Conservation (phyloP, 1,140 invertebrate genomes). For the Doryteuthis pealeii region DNA sequence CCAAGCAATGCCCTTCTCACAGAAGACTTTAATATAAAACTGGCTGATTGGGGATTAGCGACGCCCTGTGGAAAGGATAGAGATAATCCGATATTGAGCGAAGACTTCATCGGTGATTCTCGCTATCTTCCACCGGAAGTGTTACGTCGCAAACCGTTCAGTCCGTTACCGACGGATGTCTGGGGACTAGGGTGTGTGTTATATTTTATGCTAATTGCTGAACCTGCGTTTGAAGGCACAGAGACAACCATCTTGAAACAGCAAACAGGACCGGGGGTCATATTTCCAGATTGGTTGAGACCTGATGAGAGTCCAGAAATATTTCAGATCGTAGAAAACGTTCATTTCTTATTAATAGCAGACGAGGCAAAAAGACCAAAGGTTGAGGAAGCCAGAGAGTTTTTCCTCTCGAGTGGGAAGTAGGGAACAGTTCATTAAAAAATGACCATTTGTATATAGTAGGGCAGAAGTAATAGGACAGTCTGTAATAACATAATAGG, state of each 20-base stretch:
- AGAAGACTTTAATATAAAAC: constrained; percentile 23
- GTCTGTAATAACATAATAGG: no score
- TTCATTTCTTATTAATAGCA: no score
- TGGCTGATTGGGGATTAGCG: constrained; percentile 41
- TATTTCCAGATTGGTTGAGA: neutral
- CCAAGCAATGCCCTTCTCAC: constrained; percentile 39
- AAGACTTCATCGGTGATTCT: constrained; percentile 35
- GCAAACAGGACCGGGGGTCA: neutral
- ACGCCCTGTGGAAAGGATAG: constrained; percentile 23
- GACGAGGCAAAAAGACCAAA: no score
- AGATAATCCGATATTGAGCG: constrained; percentile 23
- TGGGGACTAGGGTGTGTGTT: constrained; percentile 37
- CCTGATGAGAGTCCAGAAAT: no score
- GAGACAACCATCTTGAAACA: constrained; percentile 14
- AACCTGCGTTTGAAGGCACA: constrained; percentile 19
- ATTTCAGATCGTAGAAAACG: no score
- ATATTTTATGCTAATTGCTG: constrained; percentile 25
- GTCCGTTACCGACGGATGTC: constrained; percentile 32
- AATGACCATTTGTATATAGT: no score
- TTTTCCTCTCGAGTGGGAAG: no score
- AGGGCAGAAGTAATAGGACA: no score
- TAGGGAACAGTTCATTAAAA: no score
- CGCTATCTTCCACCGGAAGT: constrained; percentile 40
- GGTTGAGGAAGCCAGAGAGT: no score
- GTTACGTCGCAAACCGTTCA: constrained; percentile 23